Evolutionary conservation across 1,140 invertebrate genomes (phyloP), one percentile per base, ranked within the genome.

Genomic region (Lordiphosa mommai): DNA sequence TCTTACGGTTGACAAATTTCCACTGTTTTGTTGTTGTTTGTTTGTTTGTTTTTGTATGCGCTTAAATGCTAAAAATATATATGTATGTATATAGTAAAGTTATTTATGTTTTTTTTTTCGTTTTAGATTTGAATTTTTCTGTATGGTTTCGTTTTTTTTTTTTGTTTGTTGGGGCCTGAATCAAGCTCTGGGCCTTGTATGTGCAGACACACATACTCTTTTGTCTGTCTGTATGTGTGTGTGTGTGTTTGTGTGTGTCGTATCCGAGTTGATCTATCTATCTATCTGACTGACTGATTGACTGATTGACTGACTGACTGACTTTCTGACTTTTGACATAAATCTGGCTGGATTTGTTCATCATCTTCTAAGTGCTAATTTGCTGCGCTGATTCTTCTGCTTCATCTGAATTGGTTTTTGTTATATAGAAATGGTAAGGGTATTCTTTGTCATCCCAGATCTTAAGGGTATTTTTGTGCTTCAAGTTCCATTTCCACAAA

Each of bases 41-140:
- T n/a, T n/a, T n/a, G 58, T 61, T 56, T 44, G 50, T 10, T 14
- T 9, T 27, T 10, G 40, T 43, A 34, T 66, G 23, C 23, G 23
- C 63, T 67, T 67, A 67, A 67, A 43, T 50, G 49, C 66, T 69
- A 68, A 68, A 68, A 63, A 67, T 67, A 66, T 67, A 67, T 67
- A 67, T 44, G 41, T 56, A 48, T 60, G 40, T 61, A n/a, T n/a
- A n/a, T n/a, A n/a, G n/a, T n/a, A n/a, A n/a, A n/a, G n/a, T n/a
- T n/a, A n/a, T 61, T 61, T 50, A 43, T 61, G 48, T 29, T 47
- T 61, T 43, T 43, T 44, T 34, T 50, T 10, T 30, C 14, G 23
- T 67, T 69, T 46, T 40, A 30, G 30, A 41, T 46, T 47, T 56
- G 20, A 27, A 6, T 59, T 50, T 59, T 30, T 23, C 13, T 40